These are phyloP conservation scores for Trisateles emortualis DNA, from an alignment of 2,888 invertebrate genomes.

Conservation along the genomic window DNA sequence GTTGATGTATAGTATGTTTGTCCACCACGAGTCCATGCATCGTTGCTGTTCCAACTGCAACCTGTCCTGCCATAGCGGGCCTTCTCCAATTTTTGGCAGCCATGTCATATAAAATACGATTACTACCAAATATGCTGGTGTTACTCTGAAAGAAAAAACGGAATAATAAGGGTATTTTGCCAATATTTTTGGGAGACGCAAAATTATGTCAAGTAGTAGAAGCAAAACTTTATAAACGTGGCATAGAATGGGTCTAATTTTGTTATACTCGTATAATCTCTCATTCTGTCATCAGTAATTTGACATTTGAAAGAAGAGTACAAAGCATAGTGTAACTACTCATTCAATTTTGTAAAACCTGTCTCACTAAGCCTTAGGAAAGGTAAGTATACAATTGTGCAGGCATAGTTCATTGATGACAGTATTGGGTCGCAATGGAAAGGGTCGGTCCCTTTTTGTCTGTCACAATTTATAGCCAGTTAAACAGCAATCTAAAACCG, in stretches of 20 bases:
- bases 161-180: too few species aligned
- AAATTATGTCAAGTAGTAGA: too few species aligned
- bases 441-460: constrained; percentile 13
- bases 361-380: constrained; percentile 4
- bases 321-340: not conserved
- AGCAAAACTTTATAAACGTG: too few species aligned
- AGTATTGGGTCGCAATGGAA: constrained; percentile 6
- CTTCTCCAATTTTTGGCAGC: constrained; percentile 89
- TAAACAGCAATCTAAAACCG: constrained; percentile 12
- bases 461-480: constrained; percentile 13
- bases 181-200: too few species aligned
- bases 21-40: constrained; percentile 91
- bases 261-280: too few species aligned
- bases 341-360: not conserved
- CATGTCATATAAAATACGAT: constrained; percentile 91
- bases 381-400: constrained; percentile 8
- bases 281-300: too few species aligned
- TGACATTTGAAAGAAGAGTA: too few species aligned
- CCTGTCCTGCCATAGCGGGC: constrained; percentile 91
- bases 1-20: constrained; percentile 91
- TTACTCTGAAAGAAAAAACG: constrained; percentile 87
- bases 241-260: too few species aligned
- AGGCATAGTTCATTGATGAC: constrained; percentile 13
- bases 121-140: constrained; percentile 91
- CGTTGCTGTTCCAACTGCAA: constrained; percentile 87